Percentiles rank a stretch among this genome's conserved stretches.
Evolutionary conservation across 2,888 invertebrate species (phyloP).

Genomic region (Patella depressa): DNA sequence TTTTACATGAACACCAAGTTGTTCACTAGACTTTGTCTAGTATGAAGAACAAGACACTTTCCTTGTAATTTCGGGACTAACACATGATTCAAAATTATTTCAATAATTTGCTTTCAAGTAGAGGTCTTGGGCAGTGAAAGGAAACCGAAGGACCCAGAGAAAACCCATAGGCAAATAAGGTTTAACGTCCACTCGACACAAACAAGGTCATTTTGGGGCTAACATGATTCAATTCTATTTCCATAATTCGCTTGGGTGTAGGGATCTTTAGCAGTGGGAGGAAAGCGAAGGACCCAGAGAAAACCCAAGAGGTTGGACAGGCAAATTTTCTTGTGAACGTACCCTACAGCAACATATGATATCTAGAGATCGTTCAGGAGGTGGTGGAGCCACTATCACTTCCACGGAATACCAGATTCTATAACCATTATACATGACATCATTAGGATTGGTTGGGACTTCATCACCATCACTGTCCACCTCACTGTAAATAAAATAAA

Average conservation of each 20-base stretch:
- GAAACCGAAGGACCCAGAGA: too few relatives aligned
- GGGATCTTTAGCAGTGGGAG: too few relatives aligned
- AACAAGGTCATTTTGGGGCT: too few relatives aligned
- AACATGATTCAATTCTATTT: too few relatives aligned
- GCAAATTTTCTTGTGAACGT: slow-evolving; percentile 21
- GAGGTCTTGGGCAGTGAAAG: too few relatives aligned
- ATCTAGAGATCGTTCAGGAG: slow-evolving; percentile 65
- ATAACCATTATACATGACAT: slow-evolving; percentile 62
- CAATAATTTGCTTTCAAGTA: too few relatives aligned
- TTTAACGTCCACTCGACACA: too few relatives aligned
- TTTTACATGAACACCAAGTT: neutral
- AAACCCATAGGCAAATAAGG: too few relatives aligned
- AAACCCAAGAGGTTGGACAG: neutral
- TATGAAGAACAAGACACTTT: neutral
- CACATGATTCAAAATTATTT: too few relatives aligned
- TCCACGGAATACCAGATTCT: slow-evolving; percentile 70
- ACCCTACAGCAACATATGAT: slow-evolving; percentile 69
- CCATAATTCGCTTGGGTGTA: too few relatives aligned
- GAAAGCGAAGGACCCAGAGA: too few relatives aligned
- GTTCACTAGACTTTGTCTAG: neutral
- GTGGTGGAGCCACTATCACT: slow-evolving; percentile 63
- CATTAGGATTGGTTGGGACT: slow-evolving; percentile 55
- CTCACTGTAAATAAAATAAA: slow-evolving; percentile 54
- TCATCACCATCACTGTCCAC: slow-evolving; percentile 71
- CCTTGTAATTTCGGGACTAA: too few relatives aligned